These are phyloP conservation scores for Macroramphosus scolopax DNA, from an alignment of 2,797 vertebrate species.

Conservation along the genomic window DNA sequence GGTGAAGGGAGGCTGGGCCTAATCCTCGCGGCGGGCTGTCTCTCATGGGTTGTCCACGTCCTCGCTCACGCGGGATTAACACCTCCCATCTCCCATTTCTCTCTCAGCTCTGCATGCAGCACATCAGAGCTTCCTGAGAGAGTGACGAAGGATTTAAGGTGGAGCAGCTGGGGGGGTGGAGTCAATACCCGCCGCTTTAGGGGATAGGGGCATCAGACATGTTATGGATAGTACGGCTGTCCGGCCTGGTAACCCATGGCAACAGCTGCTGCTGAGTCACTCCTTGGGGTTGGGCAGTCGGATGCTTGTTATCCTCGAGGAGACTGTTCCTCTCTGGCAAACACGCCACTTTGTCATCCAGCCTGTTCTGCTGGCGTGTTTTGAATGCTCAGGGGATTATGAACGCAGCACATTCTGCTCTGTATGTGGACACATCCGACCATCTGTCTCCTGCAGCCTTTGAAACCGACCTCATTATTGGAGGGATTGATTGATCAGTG, in stretches of 20 bases:
- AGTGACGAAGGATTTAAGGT: conserved; percentile 44
- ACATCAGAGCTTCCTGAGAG: conserved; percentile 28
- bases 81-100: conserved; percentile 6
- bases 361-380: conserved; percentile 24
- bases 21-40: conserved; percentile 1
- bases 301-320: conserved; percentile 18
- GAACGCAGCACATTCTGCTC: conserved; percentile 9
- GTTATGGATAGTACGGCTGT: conserved; percentile 31
- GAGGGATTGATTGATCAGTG: conserved; percentile 20
- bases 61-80: conserved; percentile 52
- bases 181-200: background rate
- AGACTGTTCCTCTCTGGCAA: conserved; percentile 16
- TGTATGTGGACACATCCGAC: conserved; percentile 10
- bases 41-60: conserved; percentile 3
- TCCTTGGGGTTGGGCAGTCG: conserved; percentile 28
- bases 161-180: conserved; percentile 46
- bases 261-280: conserved; percentile 77
- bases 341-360: background rate
- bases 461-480: conserved; percentile 7
- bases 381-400: conserved; percentile 21
- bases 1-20: conserved; percentile 8
- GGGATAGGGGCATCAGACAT: conserved; percentile 23
- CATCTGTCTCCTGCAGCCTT: conserved; percentile 37
- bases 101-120: conserved; percentile 9
- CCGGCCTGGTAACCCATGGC: conserved; percentile 63